Base-by-base conservation (phyloP, 1,140 invertebrate species). In the Homalodisca vitripennis region DNA sequence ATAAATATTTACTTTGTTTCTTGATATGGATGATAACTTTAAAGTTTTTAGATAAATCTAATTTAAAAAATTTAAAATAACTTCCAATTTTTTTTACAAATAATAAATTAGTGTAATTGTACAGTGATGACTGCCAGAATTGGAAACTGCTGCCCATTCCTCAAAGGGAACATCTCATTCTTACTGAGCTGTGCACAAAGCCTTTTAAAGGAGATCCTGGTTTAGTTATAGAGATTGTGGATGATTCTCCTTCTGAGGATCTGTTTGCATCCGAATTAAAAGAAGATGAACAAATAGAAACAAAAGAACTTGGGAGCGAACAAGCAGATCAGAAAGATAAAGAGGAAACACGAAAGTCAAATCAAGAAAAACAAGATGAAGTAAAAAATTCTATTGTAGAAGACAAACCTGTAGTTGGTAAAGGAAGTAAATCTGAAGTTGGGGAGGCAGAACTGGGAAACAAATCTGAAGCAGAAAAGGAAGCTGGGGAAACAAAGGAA, bases 81-180 rank as follows among this genome's bases (percentile, higher is more conserved):
- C n/a, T n/a, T n/a, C n/a, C n/a, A n/a, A n/a, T n/a, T n/a, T n/a
- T n/a, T n/a, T n/a, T n/a, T n/a, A n/a, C n/a, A n/a, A n/a, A n/a
- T n/a, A n/a, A n/a, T n/a, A n/a, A n/a, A n/a, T n/a, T n/a, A n/a
- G n/a, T n/a, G n/a, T n/a, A n/a, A n/a, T n/a, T 68, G 20, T 71
- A 63, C 60, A 89, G 88, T 68, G 81, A 78, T 0, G 86, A 92
- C 74, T 84, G 86, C 66, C 80, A 86, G 34, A 85, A 88, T 70
- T 92, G 90, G 89, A 80, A 85, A 3, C 75, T 90, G 10, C 73
- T 91, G 62, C 89, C 89, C 0, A 84, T 84, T 76, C 78, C 85
- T 0, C 86, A 81, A 22, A 83, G 84, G 68, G 82, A 82, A 24
- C 84, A 83, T 47, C 84, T 84, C 77, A 79, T 84, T 27, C 79